phyloP scores from a whole-genome alignment of 2,888 invertebrate species.

The Neoascia interrupta region DNA sequence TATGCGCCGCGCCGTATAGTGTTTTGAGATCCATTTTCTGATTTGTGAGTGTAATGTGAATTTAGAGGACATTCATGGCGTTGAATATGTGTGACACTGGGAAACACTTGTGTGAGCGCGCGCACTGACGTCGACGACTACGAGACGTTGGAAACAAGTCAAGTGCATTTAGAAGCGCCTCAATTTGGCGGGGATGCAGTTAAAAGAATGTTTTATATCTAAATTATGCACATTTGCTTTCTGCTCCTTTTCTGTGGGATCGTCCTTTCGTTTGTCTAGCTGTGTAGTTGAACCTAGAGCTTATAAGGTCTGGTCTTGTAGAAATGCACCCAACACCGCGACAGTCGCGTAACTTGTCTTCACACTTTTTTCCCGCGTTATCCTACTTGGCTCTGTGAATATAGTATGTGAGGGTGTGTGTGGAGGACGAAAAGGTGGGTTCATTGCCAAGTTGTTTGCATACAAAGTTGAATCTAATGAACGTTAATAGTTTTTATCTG shows the following conservation, averaged over 20 bases:
- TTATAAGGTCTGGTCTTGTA: constrained; percentile 43
- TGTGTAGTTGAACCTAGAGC: constrained; percentile 2
- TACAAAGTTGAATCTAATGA: constrained; percentile 63
- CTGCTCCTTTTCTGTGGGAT: constrained; percentile 11
- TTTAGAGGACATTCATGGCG: constrained; percentile 60
- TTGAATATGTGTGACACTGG: constrained; percentile 58
- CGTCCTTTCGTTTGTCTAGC: constrained; percentile 48
- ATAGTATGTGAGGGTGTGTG: constrained; percentile 45
- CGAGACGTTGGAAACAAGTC: constrained; percentile 27
- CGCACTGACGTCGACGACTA: too few relatives aligned
- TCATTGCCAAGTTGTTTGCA: constrained; percentile 69
- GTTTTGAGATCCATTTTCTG: constrained; percentile 59
- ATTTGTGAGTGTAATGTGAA: constrained; percentile 66
- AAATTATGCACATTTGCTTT: constrained; percentile 58
- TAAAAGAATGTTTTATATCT: constrained; percentile 67
- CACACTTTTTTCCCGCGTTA: constrained; percentile 58
- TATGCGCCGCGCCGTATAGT: too few relatives aligned
- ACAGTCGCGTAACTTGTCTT: constrained; percentile 44
- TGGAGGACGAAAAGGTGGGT: constrained; percentile 42
- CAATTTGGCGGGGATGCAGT: constrained; percentile 64
- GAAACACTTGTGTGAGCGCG: constrained; percentile 52
- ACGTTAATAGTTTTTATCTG: constrained; percentile 49
- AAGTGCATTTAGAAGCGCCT: constrained; percentile 50
- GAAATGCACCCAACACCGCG: constrained; percentile 14
- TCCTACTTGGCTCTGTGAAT: too few relatives aligned